A percentile compares a stretch with the other conserved stretches of the same genome.
These are phyloP conservation scores for Gymnorhina tibicen DNA, from an alignment of 2,113 vertebrate species.

Conservation along the genomic window DNA sequence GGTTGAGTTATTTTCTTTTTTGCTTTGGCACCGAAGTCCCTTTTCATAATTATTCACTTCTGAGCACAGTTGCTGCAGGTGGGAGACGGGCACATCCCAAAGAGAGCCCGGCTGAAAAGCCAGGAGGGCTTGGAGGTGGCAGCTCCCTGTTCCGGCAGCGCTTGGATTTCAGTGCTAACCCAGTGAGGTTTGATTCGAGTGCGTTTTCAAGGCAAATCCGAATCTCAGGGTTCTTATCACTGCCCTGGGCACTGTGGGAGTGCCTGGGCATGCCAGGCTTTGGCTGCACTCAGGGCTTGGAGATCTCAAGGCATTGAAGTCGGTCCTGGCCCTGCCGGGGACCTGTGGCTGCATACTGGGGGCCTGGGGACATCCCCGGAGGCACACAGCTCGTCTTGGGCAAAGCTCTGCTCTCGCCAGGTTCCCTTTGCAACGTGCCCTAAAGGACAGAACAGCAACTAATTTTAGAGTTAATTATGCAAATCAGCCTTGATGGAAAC, in stretches of 20 bases:
- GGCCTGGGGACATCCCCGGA: accelerated
- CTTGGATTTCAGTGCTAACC: not conserved
- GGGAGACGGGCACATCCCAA: not conserved
- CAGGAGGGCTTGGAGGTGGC: not conserved
- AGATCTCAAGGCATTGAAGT: too few relatives aligned
- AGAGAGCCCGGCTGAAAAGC: not conserved
- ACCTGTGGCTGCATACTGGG: accelerated
- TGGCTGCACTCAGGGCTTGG: accelerated
- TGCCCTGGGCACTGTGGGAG: not conserved
- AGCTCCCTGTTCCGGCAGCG: not conserved
- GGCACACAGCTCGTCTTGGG: not conserved
- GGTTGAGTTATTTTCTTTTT: not conserved
- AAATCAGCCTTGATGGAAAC: not conserved
- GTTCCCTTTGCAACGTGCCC: not conserved
- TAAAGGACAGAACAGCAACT: not conserved
- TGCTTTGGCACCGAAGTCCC: not conserved
- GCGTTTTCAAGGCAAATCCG: not conserved
- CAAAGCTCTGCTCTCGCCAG: not conserved
- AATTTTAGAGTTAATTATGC: not conserved
- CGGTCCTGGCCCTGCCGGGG: not conserved
- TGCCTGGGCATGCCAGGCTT: not conserved
- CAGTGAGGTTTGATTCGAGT: not conserved
- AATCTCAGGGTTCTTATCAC: not conserved
- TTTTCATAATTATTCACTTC: not conserved
- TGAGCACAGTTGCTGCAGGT: not conserved